These are phyloP conservation scores for Nemapogon koenigi DNA, from an alignment of 2,888 invertebrate species.

Conservation along the genomic window DNA sequence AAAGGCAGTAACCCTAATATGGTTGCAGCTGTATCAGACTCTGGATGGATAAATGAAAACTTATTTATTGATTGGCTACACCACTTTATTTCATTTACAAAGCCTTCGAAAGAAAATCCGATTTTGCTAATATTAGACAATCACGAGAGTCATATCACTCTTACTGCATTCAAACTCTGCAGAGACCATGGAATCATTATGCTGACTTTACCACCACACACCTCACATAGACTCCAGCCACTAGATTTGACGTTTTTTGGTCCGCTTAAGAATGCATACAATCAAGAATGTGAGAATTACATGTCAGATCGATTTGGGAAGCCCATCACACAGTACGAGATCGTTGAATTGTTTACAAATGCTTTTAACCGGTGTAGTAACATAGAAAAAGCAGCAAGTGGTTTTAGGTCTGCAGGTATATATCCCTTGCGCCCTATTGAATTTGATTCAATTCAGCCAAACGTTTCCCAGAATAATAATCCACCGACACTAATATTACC, in stretches of 20 bases:
- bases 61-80: slow-evolving; percentile 24
- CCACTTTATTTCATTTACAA: slow-evolving; percentile 20
- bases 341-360: slow-evolving; percentile 21
- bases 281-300: slow-evolving; percentile 21
- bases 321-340: slow-evolving; percentile 19
- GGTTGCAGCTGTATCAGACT: slow-evolving; percentile 19
- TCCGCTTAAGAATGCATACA: slow-evolving; percentile 22
- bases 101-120: slow-evolving; percentile 18
- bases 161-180: slow-evolving; percentile 17
- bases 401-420: slow-evolving; percentile 17
- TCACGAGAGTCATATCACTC: slow-evolving; percentile 22
- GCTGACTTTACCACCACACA: slow-evolving; percentile 23
- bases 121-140: slow-evolving; percentile 21
- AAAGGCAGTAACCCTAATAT: slow-evolving; percentile 18
- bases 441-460: slow-evolving; percentile 11
- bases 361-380: slow-evolving; percentile 18
- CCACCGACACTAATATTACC: slow-evolving; percentile 6
- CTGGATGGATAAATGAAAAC: slow-evolving; percentile 23
- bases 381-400: slow-evolving; percentile 19
- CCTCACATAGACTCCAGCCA: slow-evolving; percentile 20
- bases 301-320: slow-evolving; percentile 18
- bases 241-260: slow-evolving; percentile 22
- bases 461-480: slow-evolving; percentile 5
- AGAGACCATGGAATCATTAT: slow-evolving; percentile 20
- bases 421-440: slow-evolving; percentile 11